Evolutionary conservation across 2,113 vertebrate genomes (phyloP), one percentile per base, ranked within the genome.

Genomic region (Varanus komodoensis): DNA sequence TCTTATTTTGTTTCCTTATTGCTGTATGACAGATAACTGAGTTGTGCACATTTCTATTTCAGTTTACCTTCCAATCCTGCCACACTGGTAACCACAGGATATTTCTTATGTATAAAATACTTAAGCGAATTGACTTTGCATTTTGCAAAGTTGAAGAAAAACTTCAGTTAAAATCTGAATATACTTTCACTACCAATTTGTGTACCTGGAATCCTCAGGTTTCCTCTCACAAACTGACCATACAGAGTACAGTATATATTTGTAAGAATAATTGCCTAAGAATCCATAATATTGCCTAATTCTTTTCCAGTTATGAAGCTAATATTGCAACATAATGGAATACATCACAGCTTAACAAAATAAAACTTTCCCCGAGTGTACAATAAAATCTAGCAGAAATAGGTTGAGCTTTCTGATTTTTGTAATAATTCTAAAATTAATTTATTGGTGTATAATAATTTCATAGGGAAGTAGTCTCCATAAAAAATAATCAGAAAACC

Each of bases 241-340:
- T 25, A 67, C 15, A 23, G 67, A 44, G 21, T 82, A 82, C 25
- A 87, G 3, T 29, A 67, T 84, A 89, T 7, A 48, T 92, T 90
- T 79, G 84, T 90, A 69, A 21, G 90, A 85, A 34, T 3, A 68
- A 91, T 87, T 92, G 0, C 0, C 69, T 2, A 69, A 67, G 9
- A 1, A 69, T 84, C 21, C 2, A 74, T 3, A 84, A 61, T 50
- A 69, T 14, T 87, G 38, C 19, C 44, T 77, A 92, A 90, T 91
- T 87, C 89, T 84, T 68, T 48, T 92, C 74, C 27, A n/a, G 3
- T 77, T 68, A 17, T 91, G 88, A 86, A 92, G 91, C 78, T 89
- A 85, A 83, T 87, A 52, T 57, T 78, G 61, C 19, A 64, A 87
- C 27, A 48, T 2, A 68, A 38, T 32, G 15, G 32, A n/a, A 32